Evolutionary conservation across 2,888 invertebrate genomes (phyloP).

Genomic region (Lepetodrilus schrolli): DNA sequence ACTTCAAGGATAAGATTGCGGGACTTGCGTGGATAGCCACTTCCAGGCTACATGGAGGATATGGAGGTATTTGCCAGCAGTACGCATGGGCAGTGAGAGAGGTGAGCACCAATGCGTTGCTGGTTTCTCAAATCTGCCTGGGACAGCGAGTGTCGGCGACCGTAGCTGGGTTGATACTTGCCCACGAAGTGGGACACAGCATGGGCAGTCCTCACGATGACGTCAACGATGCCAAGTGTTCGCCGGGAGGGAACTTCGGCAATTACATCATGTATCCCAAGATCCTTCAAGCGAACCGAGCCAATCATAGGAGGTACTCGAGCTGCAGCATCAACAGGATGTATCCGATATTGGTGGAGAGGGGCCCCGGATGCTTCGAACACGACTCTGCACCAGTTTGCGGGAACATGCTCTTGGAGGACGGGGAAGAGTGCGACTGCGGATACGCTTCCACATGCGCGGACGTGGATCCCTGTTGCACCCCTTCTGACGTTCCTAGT

Average conservation of each 20-base stretch:
- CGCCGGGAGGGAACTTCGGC: conserved; percentile 49
- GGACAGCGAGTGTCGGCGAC: conserved; percentile 35
- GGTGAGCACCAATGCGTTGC: conserved; percentile 54
- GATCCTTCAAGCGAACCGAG: conserved; percentile 48
- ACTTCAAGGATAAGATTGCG: conserved; percentile 56
- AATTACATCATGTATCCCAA: conserved; percentile 65
- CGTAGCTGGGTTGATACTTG: conserved; percentile 48
- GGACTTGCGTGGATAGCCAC: conserved; percentile 65
- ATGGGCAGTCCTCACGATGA: conserved; percentile 65
- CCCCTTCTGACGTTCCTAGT: conserved; percentile 36
- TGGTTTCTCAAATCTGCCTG: conserved; percentile 49
- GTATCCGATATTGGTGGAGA: conserved; percentile 56
- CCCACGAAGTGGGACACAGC: conserved; percentile 67
- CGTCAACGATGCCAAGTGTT: conserved; percentile 38
- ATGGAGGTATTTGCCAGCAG: conserved; percentile 61
- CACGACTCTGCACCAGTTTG: conserved; percentile 42
- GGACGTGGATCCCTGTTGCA: conserved; percentile 50
- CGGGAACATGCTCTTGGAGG: conserved; percentile 56
- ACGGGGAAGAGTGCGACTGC: conserved; percentile 60
- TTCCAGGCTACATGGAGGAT: conserved; percentile 42
- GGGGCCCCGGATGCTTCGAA: conserved; percentile 51
- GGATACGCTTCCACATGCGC: conserved; percentile 44
- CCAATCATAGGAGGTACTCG: conserved; percentile 62
- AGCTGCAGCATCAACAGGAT: conserved; percentile 59
- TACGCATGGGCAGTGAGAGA: conserved; percentile 23